phyloP scores from a whole-genome alignment of 2,797 vertebrate species.

The Setipinna tenuifilis region DNA sequence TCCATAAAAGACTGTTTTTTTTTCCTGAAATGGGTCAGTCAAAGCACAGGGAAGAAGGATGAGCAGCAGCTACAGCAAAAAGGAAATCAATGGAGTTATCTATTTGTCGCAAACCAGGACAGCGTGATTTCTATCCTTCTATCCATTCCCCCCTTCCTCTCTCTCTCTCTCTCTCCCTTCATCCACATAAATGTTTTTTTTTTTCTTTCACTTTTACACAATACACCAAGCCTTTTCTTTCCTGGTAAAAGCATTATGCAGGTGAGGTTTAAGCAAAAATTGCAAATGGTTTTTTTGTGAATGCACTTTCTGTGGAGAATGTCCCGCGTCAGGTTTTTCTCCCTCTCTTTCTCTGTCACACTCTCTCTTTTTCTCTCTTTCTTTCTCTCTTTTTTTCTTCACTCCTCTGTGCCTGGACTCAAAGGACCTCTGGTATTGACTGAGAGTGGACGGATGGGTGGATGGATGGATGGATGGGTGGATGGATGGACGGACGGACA shows the following conservation, averaged over 20 bases:
- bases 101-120: slow-evolving; percentile 85
- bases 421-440: neutral
- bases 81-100: slow-evolving; percentile 84
- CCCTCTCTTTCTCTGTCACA: neutral
- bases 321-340: neutral
- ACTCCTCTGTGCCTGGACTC: neutral
- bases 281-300: slow-evolving; percentile 73
- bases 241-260: slow-evolving; percentile 69
- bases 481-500: neutral
- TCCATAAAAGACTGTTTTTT: slow-evolving; percentile 73
- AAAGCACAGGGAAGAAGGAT: slow-evolving; percentile 81
- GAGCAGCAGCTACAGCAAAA: slow-evolving; percentile 76
- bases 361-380: slow-evolving; percentile 9
- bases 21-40: slow-evolving; percentile 80
- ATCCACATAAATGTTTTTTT: slow-evolving; percentile 26
- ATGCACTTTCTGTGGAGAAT: slow-evolving; percentile 72
- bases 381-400: neutral
- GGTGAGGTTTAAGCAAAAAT: slow-evolving; percentile 75
- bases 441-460: neutral
- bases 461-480: neutral
- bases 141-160: slow-evolving; percentile 56
- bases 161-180: slow-evolving; percentile 52
- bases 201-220: slow-evolving; percentile 65
- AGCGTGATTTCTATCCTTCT: slow-evolving; percentile 79
- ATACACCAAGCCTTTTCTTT: slow-evolving; percentile 75